phyloP scores from a whole-genome alignment of 2,888 invertebrate genomes.

The Ormyrus nitidulus region DNA sequence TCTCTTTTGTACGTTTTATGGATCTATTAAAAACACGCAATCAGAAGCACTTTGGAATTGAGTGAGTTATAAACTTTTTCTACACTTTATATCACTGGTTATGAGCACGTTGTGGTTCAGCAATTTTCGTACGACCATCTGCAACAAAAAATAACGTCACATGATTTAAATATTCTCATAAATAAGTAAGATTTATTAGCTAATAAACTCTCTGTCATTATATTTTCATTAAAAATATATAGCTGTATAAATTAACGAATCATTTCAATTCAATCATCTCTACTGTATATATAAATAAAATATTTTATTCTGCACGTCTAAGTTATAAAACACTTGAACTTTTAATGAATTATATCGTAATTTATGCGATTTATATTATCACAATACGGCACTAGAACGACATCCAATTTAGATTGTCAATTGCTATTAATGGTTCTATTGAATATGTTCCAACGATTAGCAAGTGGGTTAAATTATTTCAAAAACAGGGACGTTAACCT shows the following conservation, averaged over 20 bases:
- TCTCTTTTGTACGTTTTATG: slow-evolving; percentile 2
- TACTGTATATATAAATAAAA: too few species aligned
- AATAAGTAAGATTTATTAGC: too few species aligned
- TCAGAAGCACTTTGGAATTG: slow-evolving; percentile 37
- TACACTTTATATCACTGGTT: slow-evolving; percentile 28
- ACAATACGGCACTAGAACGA: background rate
- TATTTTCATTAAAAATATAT: too few species aligned
- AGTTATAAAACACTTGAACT: too few species aligned
- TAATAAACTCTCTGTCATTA: too few species aligned
- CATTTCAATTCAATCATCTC: too few species aligned
- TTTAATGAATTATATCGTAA: background rate
- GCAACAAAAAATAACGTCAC: slow-evolving; percentile 38
- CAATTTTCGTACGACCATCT: slow-evolving; percentile 15
- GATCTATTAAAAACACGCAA: slow-evolving; percentile 13
- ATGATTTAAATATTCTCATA: too few species aligned
- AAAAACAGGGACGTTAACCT: slow-evolving; percentile 49
- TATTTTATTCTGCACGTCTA: background rate
- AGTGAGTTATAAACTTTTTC: slow-evolving; percentile 19
- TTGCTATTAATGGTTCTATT: slow-evolving; percentile 20
- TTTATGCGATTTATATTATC: slow-evolving; percentile 6
- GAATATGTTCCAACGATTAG: slow-evolving; percentile 35
- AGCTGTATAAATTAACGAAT: background rate
- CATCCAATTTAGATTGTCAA: slow-evolving; percentile 35
- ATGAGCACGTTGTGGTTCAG: slow-evolving; percentile 11
- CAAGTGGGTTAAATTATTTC: slow-evolving; percentile 30